Base-by-base conservation (phyloP, 2,888 invertebrate species). In the Andrena bicolor region DNA sequence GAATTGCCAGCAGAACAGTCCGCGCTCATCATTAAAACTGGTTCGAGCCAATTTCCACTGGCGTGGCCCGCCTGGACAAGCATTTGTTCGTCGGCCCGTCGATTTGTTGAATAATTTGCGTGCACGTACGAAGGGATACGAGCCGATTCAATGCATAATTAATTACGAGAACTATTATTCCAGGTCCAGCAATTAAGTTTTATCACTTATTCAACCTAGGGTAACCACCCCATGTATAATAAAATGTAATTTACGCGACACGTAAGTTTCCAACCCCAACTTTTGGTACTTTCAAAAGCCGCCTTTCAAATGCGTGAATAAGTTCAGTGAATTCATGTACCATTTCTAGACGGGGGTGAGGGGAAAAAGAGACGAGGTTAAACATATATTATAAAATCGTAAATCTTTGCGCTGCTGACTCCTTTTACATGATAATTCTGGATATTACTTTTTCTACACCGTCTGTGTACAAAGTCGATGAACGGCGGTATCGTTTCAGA, bases 21-120 rank as follows among this genome's bases (percentile, higher is more conserved):
- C 65, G 81, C 79, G 53, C 75, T 80, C 80, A 65, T 82, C 90
- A 85, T 90, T 90, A 88, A 88, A 88, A 90, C 89, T 82, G 82
- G 74, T 84, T 80, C 84, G 74, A 82, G 86, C 80, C 89, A 86
- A 90, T 90, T 89, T 85, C 86, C 83, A 82, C 80, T 70, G 26
- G 53, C 71, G 66, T 49, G 49, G 58, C 10, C 64, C 53, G 64
- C 49, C 53, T 56, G 76, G 66, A 75, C 81, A 49, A 71, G 76
- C 78, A 72, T 87, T 88, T 77, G 84, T 85, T 76, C 78, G 72
- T 51, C 13, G 51, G 79, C 60, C 51, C 68, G 80, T 63, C 86
- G 79, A 87, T 88, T 89, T 82, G 89, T 84, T 77, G 85, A 85
- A 85, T 88, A 88, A 87, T 87, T 85, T 66, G 63, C 72, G 63